Conservation (phyloP, 2,113 vertebrate genomes). For the Tupaia chinensis region DNA sequence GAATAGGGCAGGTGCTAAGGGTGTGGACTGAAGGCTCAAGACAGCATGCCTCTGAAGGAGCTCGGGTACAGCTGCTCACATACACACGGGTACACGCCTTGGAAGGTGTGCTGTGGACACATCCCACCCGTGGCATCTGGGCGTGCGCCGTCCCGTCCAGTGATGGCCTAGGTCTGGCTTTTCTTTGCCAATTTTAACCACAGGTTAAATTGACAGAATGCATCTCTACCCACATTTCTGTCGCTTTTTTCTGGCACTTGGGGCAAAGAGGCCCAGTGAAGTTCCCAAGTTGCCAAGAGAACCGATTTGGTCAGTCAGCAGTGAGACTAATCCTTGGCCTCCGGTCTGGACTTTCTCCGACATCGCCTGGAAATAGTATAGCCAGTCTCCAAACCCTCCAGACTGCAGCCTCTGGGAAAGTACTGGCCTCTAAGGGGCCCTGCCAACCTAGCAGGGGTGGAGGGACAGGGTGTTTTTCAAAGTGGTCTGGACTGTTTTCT, state of each 20-base stretch:
- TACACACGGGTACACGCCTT: no score
- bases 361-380: background rate
- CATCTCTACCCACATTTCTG: background rate
- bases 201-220: background rate
- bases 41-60: no score
- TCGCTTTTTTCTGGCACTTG: conserved; percentile 1
- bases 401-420: background rate
- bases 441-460: background rate
- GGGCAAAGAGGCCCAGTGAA: background rate
- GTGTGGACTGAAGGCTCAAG: no score
- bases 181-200: background rate
- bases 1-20: no score
- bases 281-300: background rate
- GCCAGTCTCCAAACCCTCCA: background rate
- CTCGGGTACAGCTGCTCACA: no score
- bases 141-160: background rate
- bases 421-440: background rate
- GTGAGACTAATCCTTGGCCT: background rate
- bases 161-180: background rate
- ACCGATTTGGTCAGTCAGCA: background rate
- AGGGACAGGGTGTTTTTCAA: background rate
- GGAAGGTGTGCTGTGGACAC: no score
- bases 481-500: background rate
- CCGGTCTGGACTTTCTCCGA: background rate
- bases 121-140: no score